Percentiles rank a stretch among this genome's conserved stretches.
Evolutionary conservation across 2,797 vertebrate species (phyloP).

Genomic region (Syngnathus acus): DNA sequence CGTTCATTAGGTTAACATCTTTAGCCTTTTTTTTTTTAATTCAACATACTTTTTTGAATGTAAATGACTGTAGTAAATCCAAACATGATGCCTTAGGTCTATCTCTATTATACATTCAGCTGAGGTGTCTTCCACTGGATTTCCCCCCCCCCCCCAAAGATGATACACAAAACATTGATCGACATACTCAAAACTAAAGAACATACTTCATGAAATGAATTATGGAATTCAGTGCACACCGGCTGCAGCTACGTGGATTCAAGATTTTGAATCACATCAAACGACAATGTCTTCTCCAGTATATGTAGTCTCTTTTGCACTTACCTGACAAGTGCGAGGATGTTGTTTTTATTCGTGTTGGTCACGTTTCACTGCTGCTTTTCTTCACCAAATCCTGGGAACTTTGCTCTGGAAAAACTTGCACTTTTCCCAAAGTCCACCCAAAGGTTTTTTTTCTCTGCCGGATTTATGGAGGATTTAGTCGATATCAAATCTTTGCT

Average conservation of each 20-base stretch:
- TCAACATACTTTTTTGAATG: background rate
- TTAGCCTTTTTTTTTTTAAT: background rate
- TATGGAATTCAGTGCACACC: slow-evolving; percentile 19
- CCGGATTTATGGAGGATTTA: background rate
- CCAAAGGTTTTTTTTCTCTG: slow-evolving; percentile 2
- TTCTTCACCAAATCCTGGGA: background rate
- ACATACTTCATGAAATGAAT: slow-evolving; percentile 31
- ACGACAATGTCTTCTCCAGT: slow-evolving; percentile 2
- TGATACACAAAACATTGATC: background rate
- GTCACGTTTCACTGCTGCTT: background rate
- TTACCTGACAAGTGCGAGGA: background rate
- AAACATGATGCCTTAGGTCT: background rate
- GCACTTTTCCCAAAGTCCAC: background rate
- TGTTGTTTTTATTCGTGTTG: background rate
- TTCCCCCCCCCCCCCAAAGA: background rate
- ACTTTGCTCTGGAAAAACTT: slow-evolving; percentile 7
- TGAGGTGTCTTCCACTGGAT: background rate
- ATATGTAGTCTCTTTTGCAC: background rate
- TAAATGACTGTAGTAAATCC: background rate
- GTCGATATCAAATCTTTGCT: background rate
- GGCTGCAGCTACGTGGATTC: slow-evolving; percentile 1
- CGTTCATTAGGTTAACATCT: background rate
- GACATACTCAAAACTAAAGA: slow-evolving; percentile 11
- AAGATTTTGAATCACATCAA: slow-evolving; percentile 13
- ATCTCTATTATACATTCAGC: background rate